These are phyloP conservation scores for Bucco capensis DNA, from an alignment of 2,113 vertebrate species.

Conservation along the genomic window DNA sequence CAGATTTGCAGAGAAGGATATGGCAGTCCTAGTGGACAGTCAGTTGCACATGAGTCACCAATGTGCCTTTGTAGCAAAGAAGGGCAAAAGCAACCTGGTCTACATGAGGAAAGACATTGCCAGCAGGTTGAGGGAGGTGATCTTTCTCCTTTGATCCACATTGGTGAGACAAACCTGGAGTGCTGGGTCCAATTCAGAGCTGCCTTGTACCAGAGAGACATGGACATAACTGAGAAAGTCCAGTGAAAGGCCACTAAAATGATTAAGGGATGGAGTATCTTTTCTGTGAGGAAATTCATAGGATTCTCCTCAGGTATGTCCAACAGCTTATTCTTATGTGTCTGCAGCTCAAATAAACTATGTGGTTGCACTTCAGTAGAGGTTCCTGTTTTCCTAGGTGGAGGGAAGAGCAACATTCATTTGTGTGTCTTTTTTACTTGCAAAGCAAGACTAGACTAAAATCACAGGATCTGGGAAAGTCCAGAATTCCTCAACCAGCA, in stretches of 20 bases:
- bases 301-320: background rate
- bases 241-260: background rate
- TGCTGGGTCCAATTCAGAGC: background rate
- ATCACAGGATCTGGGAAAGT: background rate
- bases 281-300: background rate
- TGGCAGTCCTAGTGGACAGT: background rate
- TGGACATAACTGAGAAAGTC: background rate
- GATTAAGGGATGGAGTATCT: background rate
- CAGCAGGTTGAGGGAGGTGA: background rate
- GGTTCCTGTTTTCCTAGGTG: background rate
- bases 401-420: background rate
- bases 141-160: background rate
- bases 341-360: background rate
- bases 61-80: background rate
- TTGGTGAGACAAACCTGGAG: background rate
- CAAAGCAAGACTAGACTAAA: background rate
- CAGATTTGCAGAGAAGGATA: background rate
- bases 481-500: background rate
- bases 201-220: background rate
- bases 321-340: fast-evolving
- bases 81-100: background rate
- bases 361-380: background rate
- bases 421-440: background rate
- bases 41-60: background rate
- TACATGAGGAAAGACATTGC: background rate